Evolutionary conservation across 1,140 invertebrate species (phyloP), one percentile per base, ranked within the genome.

Genomic region (Saccostrea echinata): DNA sequence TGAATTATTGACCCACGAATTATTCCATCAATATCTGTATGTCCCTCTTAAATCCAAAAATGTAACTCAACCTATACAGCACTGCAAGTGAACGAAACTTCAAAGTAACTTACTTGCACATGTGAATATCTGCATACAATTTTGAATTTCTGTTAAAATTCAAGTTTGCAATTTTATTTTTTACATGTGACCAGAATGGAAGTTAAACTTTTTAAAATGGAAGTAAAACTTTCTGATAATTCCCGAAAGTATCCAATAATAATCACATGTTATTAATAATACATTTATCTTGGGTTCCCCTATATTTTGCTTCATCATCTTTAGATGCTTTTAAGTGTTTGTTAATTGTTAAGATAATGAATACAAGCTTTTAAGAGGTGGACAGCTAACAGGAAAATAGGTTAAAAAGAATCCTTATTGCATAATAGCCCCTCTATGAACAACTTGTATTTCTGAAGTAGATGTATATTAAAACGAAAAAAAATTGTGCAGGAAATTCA

Each of bases 331-430:
- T 76, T 16, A 33, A 76, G 68, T 76, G 68, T 76, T 76, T 76
- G 13, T 43, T 76, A 33, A 30, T 76, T 76, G 11, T 30, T 30
- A 68, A 76, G 68, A 76, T 76, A 16, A 30, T 76, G 68, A 76
- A 76, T 76, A 76, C 68, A 76, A 30, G 9, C 9, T 30, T 76
- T 76, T 76, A 76, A 76, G 30, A 76, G 68, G 68, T 76, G 68
- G 68, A 76, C 68, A 76, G 27, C 30, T 76, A 24, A 76, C 27
- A 30, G 27, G 68, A 30, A 76, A 76, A 76, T 30, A 18, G 68
- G 68, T 18, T 76, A 76, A 76, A 76, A 30, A 76, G 68, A 76
- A 27, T 30, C 27, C 68, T 76, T 33, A 76, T 76, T 76, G 68
- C 68, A 76, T 76, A 76, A 76, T 76, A 76, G 16, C 27, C 68